Evolutionary conservation across 1,140 invertebrate species (phyloP).

Genomic region (Eufriesea mexicana): DNA sequence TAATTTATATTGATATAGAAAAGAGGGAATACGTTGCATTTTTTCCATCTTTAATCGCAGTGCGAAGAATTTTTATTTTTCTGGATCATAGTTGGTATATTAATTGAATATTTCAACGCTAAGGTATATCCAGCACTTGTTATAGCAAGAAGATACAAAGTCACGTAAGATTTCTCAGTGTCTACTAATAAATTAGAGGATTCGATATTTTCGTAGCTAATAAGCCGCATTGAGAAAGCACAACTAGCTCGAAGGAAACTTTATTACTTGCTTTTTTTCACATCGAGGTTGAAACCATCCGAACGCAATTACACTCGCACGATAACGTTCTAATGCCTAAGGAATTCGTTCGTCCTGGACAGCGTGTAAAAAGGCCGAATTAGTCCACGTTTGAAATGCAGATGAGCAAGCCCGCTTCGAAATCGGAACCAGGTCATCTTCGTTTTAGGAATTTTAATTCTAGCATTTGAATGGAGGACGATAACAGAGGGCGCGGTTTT

Average conservation of each 20-base stretch:
- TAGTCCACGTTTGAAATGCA: constrained; percentile 56
- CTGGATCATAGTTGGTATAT: not conserved
- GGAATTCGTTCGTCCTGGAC: not conserved
- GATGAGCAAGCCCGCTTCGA: constrained; percentile 37
- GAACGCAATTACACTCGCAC: not conserved
- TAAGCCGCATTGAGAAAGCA: not conserved
- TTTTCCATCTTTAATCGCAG: not conserved
- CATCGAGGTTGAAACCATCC: too few relatives aligned
- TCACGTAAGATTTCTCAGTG: too few relatives aligned
- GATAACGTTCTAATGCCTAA: constrained; percentile 15
- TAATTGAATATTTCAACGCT: too few relatives aligned
- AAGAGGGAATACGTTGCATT: too few relatives aligned
- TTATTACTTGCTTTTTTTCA: not conserved
- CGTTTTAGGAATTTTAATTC: constrained; percentile 61
- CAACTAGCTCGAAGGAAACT: not conserved
- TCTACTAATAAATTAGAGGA: too few relatives aligned
- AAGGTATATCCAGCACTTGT: too few relatives aligned
- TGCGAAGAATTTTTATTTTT: not conserved
- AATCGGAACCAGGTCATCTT: constrained; percentile 36
- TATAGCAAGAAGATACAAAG: too few relatives aligned
- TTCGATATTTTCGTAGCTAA: not conserved
- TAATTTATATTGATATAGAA: too few relatives aligned
- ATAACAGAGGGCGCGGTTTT: constrained; percentile 5
- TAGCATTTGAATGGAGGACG: constrained; percentile 42
- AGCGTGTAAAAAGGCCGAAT: constrained; percentile 24